These are phyloP conservation scores for Pelochelys cantorii DNA, from an alignment of 2,797 vertebrate genomes.

Conservation along the genomic window DNA sequence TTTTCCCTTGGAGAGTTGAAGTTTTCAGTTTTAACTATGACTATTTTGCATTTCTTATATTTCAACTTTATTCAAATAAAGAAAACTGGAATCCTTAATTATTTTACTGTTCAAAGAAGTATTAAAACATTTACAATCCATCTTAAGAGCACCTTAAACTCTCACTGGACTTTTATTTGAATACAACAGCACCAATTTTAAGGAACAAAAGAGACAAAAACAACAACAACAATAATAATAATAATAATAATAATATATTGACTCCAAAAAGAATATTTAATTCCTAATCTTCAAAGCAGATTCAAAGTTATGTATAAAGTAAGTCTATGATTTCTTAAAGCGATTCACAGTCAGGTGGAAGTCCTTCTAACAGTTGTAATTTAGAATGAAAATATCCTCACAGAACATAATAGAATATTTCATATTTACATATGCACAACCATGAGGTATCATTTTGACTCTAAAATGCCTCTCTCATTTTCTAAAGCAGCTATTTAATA, in stretches of 20 bases:
- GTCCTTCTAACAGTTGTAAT: not conserved
- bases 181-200: not conserved
- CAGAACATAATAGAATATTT: constrained; percentile 5
- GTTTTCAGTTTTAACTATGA: not conserved
- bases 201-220: not conserved
- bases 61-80: not conserved
- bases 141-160: not conserved
- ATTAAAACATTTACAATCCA: not conserved
- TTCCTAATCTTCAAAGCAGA: not conserved
- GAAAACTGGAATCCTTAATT: not conserved
- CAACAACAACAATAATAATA: not conserved
- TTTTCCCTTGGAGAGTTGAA: not conserved
- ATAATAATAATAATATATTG: not conserved
- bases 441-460: not conserved
- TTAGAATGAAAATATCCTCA: not conserved
- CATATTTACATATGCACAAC: not conserved
- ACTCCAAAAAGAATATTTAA: not conserved
- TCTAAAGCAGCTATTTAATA: not conserved
- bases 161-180: not conserved
- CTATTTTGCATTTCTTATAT: not conserved
- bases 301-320: not conserved
- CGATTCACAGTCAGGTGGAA: not conserved
- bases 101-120: not conserved
- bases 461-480: not conserved
- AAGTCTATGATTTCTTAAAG: not conserved